These are phyloP conservation scores for Anastrepha ludens DNA, from an alignment of 1,140 invertebrate genomes.

Conservation along the genomic window DNA sequence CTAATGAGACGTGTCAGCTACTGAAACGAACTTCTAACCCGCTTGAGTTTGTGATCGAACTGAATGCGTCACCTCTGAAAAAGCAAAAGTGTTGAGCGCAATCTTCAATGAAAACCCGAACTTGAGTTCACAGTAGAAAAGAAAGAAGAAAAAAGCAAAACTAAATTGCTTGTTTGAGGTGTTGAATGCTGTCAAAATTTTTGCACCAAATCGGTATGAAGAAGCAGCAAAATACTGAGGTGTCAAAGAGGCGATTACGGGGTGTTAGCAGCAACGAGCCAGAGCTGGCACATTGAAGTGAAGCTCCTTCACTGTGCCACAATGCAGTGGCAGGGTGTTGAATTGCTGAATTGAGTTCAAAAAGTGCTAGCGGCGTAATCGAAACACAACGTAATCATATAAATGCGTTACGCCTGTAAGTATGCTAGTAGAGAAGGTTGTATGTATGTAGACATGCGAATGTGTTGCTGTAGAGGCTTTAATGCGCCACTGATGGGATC, in stretches of 20 bases:
- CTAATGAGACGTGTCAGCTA: neutral
- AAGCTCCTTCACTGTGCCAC: neutral
- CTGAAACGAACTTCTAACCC: neutral
- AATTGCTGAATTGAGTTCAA: constrained; percentile 44
- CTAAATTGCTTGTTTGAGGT: neutral
- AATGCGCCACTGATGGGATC: constrained; percentile 55
- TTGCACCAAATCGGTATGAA: neutral
- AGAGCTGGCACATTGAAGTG: neutral
- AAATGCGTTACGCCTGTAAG: constrained; percentile 41
- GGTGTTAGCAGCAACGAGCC: no score
- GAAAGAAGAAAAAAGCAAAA: neutral
- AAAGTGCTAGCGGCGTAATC: constrained; percentile 34
- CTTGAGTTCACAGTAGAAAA: neutral
- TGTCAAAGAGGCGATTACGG: neutral
- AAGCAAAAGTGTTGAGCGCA: neutral
- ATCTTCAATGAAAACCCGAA: neutral
- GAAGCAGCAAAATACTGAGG: neutral
- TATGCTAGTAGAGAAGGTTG: neutral
- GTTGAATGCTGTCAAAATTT: constrained; percentile 21
- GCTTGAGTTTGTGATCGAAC: neutral
- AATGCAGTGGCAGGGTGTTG: neutral
- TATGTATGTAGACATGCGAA: no score
- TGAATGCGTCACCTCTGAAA: neutral
- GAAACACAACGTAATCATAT: constrained; percentile 48
- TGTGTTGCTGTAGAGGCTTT: neutral